Conservation (phyloP, 2,113 vertebrate species). For the Struthio camelus region DNA sequence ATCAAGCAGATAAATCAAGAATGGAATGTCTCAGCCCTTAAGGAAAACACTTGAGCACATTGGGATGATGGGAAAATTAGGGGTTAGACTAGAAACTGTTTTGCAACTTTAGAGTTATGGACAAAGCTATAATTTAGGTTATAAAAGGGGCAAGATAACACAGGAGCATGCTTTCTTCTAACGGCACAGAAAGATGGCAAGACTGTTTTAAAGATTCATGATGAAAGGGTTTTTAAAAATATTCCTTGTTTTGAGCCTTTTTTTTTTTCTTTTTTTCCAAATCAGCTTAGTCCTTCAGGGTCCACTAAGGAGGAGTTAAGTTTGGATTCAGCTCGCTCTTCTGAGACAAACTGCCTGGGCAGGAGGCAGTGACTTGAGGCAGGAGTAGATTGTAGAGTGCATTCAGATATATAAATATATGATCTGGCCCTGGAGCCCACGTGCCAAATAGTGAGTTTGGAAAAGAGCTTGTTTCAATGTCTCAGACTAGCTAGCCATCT, state of each 20-base stretch:
- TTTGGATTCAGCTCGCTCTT: background rate
- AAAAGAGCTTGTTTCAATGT: background rate
- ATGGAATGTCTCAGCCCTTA: background rate
- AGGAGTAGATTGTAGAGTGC: background rate
- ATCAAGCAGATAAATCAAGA: background rate
- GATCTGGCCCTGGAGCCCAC: background rate
- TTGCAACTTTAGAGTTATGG: background rate
- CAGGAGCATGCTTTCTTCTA: background rate
- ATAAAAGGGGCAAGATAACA: background rate
- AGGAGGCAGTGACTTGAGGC: background rate
- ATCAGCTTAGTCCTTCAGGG: background rate
- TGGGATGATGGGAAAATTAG: background rate
- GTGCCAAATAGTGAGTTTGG: background rate
- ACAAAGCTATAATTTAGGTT: background rate
- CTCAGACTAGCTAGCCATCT: background rate
- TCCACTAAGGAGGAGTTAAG: background rate
- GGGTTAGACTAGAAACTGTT: background rate
- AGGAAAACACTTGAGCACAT: background rate
- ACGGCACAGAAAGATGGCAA: background rate
- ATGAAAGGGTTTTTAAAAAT: background rate
- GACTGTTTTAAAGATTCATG: too few relatives aligned
- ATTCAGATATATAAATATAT: background rate
- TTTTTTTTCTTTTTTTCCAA: background rate
- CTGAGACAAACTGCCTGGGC: background rate
- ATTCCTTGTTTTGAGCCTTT: background rate